Percentiles rank a stretch among this genome's conserved stretches.
phyloP scores from a whole-genome alignment of 1,140 invertebrate species.

The Bombus difficillimus region DNA sequence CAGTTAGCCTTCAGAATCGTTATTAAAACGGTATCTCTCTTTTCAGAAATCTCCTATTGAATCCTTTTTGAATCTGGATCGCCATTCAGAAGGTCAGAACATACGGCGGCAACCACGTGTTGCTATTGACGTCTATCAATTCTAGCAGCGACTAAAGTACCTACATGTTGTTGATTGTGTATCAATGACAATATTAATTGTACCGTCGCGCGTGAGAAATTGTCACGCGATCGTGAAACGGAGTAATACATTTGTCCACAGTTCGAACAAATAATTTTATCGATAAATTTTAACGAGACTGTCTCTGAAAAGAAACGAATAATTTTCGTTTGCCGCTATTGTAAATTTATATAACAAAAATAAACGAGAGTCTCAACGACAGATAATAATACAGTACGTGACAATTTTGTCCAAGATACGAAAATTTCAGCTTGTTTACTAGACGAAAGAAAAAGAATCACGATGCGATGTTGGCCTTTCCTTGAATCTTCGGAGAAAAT shows the following conservation, averaged over 20 bases:
- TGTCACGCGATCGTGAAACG: not conserved
- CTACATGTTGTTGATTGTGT: rapidly evolving
- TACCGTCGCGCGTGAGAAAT: not conserved
- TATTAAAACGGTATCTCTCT: not conserved
- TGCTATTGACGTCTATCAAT: not conserved
- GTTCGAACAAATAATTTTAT: not conserved
- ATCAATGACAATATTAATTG: not conserved
- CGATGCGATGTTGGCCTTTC: not conserved
- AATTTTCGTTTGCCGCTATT: not conserved
- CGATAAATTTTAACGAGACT: not conserved
- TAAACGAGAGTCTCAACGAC: not conserved
- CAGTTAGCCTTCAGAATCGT: too few species aligned
- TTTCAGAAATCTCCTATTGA: not conserved
- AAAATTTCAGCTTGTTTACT: not conserved
- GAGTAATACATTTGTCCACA: not conserved
- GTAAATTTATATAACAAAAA: not conserved
- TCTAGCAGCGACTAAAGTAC: not conserved
- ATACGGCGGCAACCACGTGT: not conserved
- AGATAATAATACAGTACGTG: not conserved
- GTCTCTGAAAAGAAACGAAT: not conserved
- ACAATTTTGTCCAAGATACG: too few species aligned
- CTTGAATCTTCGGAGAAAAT: not conserved
- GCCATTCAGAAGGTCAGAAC: too few species aligned
- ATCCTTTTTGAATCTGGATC: not conserved
- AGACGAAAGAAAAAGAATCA: not conserved